Conservation (phyloP, 2,888 invertebrate species). For the Andrena trimmerana region DNA sequence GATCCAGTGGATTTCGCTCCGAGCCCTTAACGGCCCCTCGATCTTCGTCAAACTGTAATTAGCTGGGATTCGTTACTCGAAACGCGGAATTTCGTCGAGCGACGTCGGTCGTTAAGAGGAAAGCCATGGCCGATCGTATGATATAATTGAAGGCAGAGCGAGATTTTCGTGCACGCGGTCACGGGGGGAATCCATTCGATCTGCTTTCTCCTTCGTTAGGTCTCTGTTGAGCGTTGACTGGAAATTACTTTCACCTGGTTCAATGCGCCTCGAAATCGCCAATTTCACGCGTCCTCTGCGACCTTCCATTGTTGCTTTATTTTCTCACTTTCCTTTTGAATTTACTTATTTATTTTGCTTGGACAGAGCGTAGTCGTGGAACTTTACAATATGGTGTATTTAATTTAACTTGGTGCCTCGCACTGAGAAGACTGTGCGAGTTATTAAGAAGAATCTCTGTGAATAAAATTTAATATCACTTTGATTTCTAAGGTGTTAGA, state of each 20-base stretch:
- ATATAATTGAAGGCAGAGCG: slow-evolving; percentile 32
- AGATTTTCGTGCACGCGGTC: slow-evolving; percentile 2
- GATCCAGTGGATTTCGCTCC: slow-evolving; percentile 12
- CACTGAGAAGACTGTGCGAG: no score
- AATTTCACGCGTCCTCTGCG: background rate
- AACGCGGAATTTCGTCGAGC: slow-evolving; percentile 17
- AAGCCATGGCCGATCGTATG: background rate
- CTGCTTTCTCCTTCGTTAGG: slow-evolving; percentile 47
- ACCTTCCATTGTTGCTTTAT: background rate
- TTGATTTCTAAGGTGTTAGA: no score
- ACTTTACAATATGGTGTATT: background rate
- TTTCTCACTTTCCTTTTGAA: background rate
- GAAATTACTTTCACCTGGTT: slow-evolving; percentile 37
- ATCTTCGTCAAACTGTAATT: slow-evolving; percentile 45
- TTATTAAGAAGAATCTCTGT: no score
- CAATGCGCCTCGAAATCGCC: background rate
- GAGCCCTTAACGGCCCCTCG: slow-evolving; percentile 13
- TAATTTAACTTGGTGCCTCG: background rate
- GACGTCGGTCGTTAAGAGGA: background rate
- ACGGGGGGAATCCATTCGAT: slow-evolving; percentile 3
- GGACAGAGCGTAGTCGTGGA: no score
- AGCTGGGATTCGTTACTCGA: slow-evolving; percentile 22
- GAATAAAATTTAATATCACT: no score
- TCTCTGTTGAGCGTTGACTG: background rate
- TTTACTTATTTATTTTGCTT: background rate